Conservation (phyloP, 2,113 vertebrate species). For the Prietella phreatophila region DNA sequence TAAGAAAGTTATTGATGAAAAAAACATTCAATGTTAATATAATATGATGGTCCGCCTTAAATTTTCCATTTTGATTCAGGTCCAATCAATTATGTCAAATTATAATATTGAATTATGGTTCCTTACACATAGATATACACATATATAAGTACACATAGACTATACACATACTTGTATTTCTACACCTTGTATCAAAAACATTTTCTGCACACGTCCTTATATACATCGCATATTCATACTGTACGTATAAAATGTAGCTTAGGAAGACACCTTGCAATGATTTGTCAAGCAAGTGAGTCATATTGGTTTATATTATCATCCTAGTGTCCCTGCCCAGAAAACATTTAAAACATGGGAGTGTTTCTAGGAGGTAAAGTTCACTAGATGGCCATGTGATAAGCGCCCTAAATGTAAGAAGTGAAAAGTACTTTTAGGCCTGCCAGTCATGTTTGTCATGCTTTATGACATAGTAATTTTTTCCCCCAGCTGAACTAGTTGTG, state of each 20-base stretch:
- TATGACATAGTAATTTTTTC: not conserved
- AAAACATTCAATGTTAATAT: no score
- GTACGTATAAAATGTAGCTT: not conserved
- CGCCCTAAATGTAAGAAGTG: not conserved
- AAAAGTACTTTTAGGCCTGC: not conserved
- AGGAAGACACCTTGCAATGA: not conserved
- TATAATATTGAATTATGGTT: not conserved
- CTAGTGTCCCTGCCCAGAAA: not conserved
- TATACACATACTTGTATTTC: not conserved
- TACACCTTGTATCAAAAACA: not conserved
- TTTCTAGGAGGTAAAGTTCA: constrained; percentile 28
- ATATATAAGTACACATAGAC: not conserved
- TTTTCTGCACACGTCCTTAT: not conserved
- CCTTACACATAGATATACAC: not conserved
- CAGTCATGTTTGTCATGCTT: not conserved
- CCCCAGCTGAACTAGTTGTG: not conserved
- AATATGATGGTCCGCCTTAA: no score
- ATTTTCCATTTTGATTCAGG: not conserved
- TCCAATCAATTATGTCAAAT: not conserved
- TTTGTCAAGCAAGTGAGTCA: not conserved
- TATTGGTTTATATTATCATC: not conserved
- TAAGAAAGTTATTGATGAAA: not conserved
- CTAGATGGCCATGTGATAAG: not conserved
- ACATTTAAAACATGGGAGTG: not conserved
- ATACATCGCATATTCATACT: not conserved